Conservation (phyloP, 2,888 invertebrate species). For the Sphaerophoria taeniata region DNA sequence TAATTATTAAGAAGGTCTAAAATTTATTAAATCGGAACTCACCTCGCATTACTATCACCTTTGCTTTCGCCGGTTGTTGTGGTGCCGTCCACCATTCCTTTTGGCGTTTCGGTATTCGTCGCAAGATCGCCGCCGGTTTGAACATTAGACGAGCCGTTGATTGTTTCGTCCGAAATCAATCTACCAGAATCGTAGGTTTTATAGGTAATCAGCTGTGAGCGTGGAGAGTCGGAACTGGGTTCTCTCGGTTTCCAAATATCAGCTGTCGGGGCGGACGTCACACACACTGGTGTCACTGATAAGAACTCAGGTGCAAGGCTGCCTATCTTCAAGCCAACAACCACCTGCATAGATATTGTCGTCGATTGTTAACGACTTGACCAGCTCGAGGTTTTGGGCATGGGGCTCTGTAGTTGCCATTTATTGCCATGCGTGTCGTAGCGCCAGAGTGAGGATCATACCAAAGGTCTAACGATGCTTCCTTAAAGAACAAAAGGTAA, state of each 20-base stretch:
- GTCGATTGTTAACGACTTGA: conserved; percentile 85
- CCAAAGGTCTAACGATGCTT: conserved; percentile 81
- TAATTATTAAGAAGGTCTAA: no score
- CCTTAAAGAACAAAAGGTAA: no score
- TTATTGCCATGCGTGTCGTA: conserved; percentile 83
- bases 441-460: no score
- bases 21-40: no score
- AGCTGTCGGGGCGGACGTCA: conserved; percentile 84
- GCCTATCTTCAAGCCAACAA: conserved; percentile 86
- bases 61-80: no score
- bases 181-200: conserved; percentile 89
- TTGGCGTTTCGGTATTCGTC: no score
- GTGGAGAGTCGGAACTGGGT: conserved; percentile 88
- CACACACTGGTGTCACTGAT: conserved; percentile 87
- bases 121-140: conserved; percentile 87
- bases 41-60: no score
- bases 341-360: conserved; percentile 86
- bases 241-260: conserved; percentile 85
- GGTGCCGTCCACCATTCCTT: no score
- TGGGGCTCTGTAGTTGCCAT: conserved; percentile 84
- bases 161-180: conserved; percentile 86
- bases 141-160: conserved; percentile 87
- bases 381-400: conserved; percentile 87
- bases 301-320: conserved; percentile 84
- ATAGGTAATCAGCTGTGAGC: conserved; percentile 85